These are phyloP conservation scores for Hesperophylax magnus DNA, from an alignment of 1,140 invertebrate genomes.

Conservation along the genomic window DNA sequence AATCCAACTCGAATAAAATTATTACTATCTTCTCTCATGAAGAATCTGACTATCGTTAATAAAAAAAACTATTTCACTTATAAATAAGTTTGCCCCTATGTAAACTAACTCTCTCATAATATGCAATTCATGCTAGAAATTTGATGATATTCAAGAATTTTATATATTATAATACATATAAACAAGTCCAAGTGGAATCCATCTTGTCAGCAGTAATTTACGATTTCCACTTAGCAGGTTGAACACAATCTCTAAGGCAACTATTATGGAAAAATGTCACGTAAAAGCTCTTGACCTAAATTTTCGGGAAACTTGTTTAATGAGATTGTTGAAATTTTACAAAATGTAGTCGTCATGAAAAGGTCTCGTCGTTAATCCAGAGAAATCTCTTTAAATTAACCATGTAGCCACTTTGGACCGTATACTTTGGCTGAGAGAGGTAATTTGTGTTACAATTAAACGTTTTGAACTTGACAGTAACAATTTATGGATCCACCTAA, in stretches of 20 bases:
- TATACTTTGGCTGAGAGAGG: not conserved
- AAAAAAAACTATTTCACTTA: too few species aligned
- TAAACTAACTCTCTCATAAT: too few species aligned
- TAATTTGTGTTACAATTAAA: not conserved
- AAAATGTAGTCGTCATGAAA: constrained; percentile 25
- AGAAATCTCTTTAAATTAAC: not conserved
- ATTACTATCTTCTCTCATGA: not conserved
- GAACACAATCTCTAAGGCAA: constrained; percentile 10
- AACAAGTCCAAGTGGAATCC: too few species aligned
- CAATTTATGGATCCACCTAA: not conserved
- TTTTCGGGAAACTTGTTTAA: constrained; percentile 29
- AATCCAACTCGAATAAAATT: constrained; percentile 16
- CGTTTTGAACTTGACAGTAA: not conserved
- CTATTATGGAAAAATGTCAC: constrained; percentile 30
- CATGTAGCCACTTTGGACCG: not conserved
- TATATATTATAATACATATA: too few species aligned
- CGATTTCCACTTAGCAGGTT: constrained; percentile 8
- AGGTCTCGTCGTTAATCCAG: not conserved
- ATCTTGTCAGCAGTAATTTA: constrained; percentile 18
- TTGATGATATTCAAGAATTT: too few species aligned
- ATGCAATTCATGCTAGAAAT: too few species aligned
- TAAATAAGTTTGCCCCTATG: too few species aligned
- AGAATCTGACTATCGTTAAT: too few species aligned
- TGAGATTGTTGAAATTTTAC: constrained; percentile 35
- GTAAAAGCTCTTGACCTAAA: constrained; percentile 35